Conservation (phyloP, 2,113 vertebrate species). For the Vidua chalybeata region DNA sequence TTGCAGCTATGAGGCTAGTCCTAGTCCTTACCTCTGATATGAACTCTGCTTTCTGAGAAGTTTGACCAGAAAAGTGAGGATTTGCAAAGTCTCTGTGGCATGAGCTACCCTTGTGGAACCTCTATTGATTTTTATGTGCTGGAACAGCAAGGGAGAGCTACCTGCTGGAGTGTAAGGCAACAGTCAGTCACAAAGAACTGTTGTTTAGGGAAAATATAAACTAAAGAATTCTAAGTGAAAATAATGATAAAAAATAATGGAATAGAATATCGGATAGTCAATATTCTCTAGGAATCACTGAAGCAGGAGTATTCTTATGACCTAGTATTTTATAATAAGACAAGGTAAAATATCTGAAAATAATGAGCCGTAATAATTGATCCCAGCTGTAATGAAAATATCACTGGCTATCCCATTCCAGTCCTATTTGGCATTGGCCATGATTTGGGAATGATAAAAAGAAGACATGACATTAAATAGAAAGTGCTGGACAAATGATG, state of each 20-base stretch:
- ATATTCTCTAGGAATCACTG: not conserved
- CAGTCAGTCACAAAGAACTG: not conserved
- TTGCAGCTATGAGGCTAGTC: not conserved
- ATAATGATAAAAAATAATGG: not conserved
- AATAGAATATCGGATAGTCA: not conserved
- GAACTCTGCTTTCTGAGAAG: not conserved
- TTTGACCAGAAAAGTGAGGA: not conserved
- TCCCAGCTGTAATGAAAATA: not conserved
- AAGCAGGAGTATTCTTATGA: not conserved
- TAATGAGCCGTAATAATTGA: slow-evolving; percentile 20
- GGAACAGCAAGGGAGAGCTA: not conserved
- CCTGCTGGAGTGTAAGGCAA: not conserved
- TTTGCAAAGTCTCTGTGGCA: not conserved
- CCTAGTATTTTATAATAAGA: slow-evolving; percentile 1
- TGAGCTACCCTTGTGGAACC: not conserved
- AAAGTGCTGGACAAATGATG: not conserved
- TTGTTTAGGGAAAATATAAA: not conserved
- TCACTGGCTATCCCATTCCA: not conserved
- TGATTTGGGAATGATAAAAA: not conserved
- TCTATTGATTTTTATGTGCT: not conserved
- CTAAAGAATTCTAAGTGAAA: not conserved
- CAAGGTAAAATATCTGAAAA: slow-evolving; percentile 23
- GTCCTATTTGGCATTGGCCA: not conserved
- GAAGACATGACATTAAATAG: not conserved
- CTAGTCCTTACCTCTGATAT: not conserved